These are phyloP conservation scores for Macropus fuliginosus DNA, from an alignment of 2,797 vertebrate species.

Conservation along the genomic window DNA sequence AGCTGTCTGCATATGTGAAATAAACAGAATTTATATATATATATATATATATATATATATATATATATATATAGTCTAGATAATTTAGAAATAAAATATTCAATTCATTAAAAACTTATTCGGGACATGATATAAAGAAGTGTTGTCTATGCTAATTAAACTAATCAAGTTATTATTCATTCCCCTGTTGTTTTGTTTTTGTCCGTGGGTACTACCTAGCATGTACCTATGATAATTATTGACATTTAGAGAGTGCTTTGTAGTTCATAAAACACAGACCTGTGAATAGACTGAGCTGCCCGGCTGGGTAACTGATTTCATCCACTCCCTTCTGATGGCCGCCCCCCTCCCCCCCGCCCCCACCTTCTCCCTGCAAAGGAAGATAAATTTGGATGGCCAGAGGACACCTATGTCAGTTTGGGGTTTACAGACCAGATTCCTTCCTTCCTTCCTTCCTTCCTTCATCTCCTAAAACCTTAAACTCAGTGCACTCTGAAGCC, in stretches of 20 bases:
- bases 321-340: too few species aligned
- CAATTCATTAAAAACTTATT: conserved; percentile 9
- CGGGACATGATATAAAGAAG: neutral
- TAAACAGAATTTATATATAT: conserved; percentile 10
- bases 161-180: conserved; percentile 3
- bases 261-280: neutral
- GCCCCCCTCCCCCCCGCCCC: too few species aligned
- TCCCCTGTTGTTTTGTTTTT: neutral
- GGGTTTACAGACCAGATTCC: too few species aligned
- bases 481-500: too few species aligned
- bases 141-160: neutral
- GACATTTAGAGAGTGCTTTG: neutral
- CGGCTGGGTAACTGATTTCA: too few species aligned
- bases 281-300: too few species aligned
- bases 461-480: too few species aligned
- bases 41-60: too few species aligned
- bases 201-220: neutral
- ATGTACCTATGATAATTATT: neutral
- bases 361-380: too few species aligned
- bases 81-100: conserved; percentile 49
- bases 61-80: neutral
- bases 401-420: too few species aligned
- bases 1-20: conserved; percentile 20
- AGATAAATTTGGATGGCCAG: too few species aligned
- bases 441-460: too few species aligned